Evolutionary conservation across 2,888 invertebrate species (phyloP).

Genomic region (Tenthredo notha): DNA sequence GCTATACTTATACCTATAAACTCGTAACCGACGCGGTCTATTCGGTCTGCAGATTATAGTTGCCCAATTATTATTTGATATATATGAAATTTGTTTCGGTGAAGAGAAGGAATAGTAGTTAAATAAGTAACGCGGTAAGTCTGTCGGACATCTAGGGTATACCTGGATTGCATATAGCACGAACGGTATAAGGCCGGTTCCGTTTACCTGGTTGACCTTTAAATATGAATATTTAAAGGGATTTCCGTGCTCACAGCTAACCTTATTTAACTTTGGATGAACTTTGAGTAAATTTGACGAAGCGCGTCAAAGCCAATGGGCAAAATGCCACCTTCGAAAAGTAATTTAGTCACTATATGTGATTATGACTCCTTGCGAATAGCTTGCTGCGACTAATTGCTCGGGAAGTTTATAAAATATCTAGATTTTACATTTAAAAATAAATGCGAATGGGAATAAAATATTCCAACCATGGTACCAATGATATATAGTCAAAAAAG

Average conservation of each 20-base stretch:
- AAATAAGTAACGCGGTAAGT: constrained; percentile 22
- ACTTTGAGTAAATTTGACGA: constrained; percentile 12
- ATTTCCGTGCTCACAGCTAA: constrained; percentile 1
- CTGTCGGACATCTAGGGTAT: background rate
- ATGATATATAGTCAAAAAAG: constrained; percentile 5
- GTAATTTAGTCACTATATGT: background rate
- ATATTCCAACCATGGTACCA: background rate
- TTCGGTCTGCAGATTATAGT: background rate
- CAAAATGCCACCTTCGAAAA: constrained; percentile 25
- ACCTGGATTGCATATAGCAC: background rate
- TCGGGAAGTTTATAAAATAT: background rate
- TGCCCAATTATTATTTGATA: background rate
- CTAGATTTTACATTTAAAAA: background rate
- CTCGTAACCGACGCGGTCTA: background rate
- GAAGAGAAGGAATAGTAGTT: background rate
- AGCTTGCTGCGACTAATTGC: constrained; percentile 6
- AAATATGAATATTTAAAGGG: constrained; percentile 45
- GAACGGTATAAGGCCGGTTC: background rate
- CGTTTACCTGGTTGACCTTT: constrained; percentile 36
- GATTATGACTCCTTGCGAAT: background rate
- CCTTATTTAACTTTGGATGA: constrained; percentile 22
- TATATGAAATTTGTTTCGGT: background rate
- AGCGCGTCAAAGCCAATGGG: constrained; percentile 20
- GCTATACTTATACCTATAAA: background rate
- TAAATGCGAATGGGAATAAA: background rate